Percentiles rank a stretch among this genome's conserved stretches.
phyloP scores from a whole-genome alignment of 2,888 invertebrate genomes.

The Agrotis puta region DNA sequence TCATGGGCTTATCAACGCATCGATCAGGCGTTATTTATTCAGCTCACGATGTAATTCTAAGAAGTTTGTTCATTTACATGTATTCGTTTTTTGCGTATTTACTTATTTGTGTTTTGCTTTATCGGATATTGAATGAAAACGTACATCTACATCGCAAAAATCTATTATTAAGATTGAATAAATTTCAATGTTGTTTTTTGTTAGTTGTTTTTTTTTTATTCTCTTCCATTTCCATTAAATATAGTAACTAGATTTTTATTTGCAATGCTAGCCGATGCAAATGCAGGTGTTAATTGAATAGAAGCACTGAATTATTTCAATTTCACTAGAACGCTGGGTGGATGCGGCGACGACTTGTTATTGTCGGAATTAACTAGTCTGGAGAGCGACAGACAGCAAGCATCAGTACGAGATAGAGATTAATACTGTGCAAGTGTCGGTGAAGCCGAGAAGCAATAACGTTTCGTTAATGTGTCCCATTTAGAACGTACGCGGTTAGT shows the following conservation, averaged over 20 bases:
- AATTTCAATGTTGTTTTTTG: constrained; percentile 38
- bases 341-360: constrained; percentile 67
- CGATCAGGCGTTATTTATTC: constrained; percentile 87
- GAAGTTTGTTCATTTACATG: constrained; percentile 87
- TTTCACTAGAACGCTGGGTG: constrained; percentile 45
- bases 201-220: constrained; percentile 30
- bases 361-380: constrained; percentile 78
- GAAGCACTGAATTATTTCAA: constrained; percentile 46
- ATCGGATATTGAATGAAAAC: constrained; percentile 80
- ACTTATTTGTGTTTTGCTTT: constrained; percentile 81
- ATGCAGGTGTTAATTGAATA: constrained; percentile 48
- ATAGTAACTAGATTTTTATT: constrained; percentile 14
- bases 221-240: constrained; percentile 17
- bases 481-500: constrained; percentile 86
- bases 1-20: constrained; percentile 87
- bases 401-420: constrained; percentile 84
- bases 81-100: constrained; percentile 82
- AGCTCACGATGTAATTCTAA: constrained; percentile 85
- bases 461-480: constrained; percentile 88
- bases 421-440: constrained; percentile 87
- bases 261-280: constrained; percentile 1
- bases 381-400: constrained; percentile 72
- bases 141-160: constrained; percentile 67
- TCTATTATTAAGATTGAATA: constrained; percentile 64
- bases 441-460: constrained; percentile 87